Base-by-base conservation (phyloP, 2,797 vertebrate species). In the Scarus forsteni region DNA sequence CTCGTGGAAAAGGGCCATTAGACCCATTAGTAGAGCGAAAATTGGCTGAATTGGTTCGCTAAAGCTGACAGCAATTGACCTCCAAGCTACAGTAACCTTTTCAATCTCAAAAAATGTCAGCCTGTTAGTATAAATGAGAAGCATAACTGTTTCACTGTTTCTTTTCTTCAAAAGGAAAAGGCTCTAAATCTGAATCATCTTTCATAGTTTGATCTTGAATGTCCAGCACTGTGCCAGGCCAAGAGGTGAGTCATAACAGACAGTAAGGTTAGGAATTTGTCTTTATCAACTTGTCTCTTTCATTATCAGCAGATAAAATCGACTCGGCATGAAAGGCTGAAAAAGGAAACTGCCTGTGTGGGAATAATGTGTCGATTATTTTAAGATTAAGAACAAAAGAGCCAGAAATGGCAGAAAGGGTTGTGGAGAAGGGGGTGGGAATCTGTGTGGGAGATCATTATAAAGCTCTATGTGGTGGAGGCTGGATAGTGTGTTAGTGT, bases 371-470 rank as follows among this genome's bases (percentile, higher is more conserved):
- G 58, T 67, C 13, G 43, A 78, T 66, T 77, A 71, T 74, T 83
- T 80, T 78, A 50, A 49, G 53, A 73, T 81, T 70, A 66, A 53
- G 60, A 85, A 84, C 75, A 80, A 79, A 70, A 77, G 54, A 73
- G 53, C 10, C 40, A 65, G 71, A 77, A 70, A 79, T 48, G 13
- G 52, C 44, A 80, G 80, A 67, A 53, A 51, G 38, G 46, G 43
- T 81, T 74, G 40, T 56, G 64, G 56, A 54, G 67, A 68, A 50
- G 45, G n/a, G 58, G 70, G 64, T 64, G 71, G 62, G 66, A 27
- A 44, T 60, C 27, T 72, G 73, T 61, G 87, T 81, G 69, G 81
- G 83, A 68, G 83, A 73, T 85, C 18, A 52, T 77, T 75, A 71
- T 82, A 60, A 77, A 76, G 72, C 55, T 70, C 68, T 79, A 77